Conservation (phyloP, 2,113 vertebrate genomes). For the Tiliqua scincoides region DNA sequence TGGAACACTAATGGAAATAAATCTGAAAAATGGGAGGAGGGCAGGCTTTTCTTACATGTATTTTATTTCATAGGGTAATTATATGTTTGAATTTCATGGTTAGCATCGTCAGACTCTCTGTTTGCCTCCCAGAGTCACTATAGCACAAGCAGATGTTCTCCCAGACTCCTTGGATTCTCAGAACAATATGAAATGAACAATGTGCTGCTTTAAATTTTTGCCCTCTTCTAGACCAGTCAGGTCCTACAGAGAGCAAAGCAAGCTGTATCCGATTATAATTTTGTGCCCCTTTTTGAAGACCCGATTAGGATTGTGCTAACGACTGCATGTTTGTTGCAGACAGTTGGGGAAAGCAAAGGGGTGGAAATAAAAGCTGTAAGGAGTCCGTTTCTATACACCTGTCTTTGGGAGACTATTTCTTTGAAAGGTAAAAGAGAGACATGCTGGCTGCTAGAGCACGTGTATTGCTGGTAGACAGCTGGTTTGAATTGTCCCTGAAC, state of each 20-base stretch:
- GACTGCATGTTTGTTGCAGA: neutral
- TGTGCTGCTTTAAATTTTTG: neutral
- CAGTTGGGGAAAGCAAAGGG: neutral
- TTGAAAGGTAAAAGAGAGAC: neutral
- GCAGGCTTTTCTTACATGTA: neutral
- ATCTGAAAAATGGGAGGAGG: neutral
- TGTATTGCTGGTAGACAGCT: neutral
- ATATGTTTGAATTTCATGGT: neutral
- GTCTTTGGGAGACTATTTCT: neutral
- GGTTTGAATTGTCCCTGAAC: neutral
- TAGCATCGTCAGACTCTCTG: neutral
- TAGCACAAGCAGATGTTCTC: neutral
- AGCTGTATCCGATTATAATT: neutral
- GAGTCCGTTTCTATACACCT: neutral
- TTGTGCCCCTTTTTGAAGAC: neutral
- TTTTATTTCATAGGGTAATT: neutral
- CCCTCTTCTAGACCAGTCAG: neutral
- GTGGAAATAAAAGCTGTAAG: neutral
- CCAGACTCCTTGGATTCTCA: neutral
- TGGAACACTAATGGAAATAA: slow-evolving; percentile 18
- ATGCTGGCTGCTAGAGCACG: neutral
- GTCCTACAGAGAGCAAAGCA: neutral
- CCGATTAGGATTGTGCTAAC: neutral
- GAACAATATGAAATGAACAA: neutral
- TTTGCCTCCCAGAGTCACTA: neutral